Evolutionary conservation across 2,888 invertebrate genomes (phyloP).

Genomic region (Rugalucina vietnamica): DNA sequence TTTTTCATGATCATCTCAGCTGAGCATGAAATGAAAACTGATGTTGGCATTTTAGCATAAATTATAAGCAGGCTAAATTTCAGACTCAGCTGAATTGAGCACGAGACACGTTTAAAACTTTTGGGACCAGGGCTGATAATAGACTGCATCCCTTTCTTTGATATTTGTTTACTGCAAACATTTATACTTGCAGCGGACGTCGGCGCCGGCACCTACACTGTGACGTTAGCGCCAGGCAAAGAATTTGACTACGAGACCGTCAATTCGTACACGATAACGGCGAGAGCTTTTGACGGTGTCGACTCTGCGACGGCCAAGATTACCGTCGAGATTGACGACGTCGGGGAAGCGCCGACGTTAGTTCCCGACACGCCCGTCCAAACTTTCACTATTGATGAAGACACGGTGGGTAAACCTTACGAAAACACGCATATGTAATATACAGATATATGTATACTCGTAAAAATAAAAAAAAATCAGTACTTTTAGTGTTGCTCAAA

Average conservation of each 20-base stretch:
- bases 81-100: no score
- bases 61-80: no score
- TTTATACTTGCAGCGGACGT: conserved; percentile 17
- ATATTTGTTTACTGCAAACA: neutral
- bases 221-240: conserved; percentile 31
- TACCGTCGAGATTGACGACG: conserved; percentile 35
- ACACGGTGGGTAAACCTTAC: conserved; percentile 29
- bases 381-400: conserved; percentile 43
- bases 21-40: no score
- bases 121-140: no score
- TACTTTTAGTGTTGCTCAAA: no score
- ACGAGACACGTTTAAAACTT: no score
- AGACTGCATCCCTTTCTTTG: no score
- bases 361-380: conserved; percentile 39
- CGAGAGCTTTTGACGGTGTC: conserved; percentile 40
- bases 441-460: no score
- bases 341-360: conserved; percentile 42
- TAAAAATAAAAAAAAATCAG: no score
- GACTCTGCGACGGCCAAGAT: neutral
- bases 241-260: conserved; percentile 46
- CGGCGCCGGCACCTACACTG: neutral
- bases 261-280: conserved; percentile 41
- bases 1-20: no score
- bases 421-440: no score
- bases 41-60: no score